These are phyloP conservation scores for Syndactyla subalaris DNA, from an alignment of 2,797 vertebrate genomes.

Conservation along the genomic window DNA sequence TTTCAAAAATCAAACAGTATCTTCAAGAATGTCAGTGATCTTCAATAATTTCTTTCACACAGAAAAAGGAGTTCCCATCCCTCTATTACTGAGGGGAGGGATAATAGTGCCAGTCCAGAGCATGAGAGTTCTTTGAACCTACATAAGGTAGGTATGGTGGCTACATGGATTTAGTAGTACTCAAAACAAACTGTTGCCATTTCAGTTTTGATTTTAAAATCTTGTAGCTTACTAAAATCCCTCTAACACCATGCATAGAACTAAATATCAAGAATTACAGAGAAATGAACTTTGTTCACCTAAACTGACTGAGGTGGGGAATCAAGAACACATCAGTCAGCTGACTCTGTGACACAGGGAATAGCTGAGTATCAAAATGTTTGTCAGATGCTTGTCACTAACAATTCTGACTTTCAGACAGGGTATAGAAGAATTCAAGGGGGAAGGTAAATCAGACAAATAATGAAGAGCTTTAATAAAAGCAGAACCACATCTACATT, in stretches of 20 bases:
- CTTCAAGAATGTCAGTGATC: neutral
- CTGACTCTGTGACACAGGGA: neutral
- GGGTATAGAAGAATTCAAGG: neutral
- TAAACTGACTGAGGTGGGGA: neutral
- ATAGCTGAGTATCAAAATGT: neutral
- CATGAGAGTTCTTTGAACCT: neutral
- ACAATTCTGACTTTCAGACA: neutral
- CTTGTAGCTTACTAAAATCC: neutral
- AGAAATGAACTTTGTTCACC: neutral
- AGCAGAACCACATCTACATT: neutral
- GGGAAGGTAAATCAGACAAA: neutral
- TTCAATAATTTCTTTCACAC: neutral
- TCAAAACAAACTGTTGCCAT: neutral
- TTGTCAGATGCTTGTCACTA: neutral
- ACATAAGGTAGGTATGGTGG: neutral
- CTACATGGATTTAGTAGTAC: neutral
- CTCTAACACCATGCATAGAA: neutral
- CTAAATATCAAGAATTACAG: neutral
- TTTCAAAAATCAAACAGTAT: neutral
- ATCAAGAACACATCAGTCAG: neutral
- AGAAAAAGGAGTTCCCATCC: slow-evolving; percentile 53
- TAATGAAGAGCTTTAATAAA: neutral
- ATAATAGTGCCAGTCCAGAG: neutral
- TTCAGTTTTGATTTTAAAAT: neutral
- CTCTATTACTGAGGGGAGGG: neutral